A percentile compares a stretch with the other conserved stretches of the same genome.
These are phyloP conservation scores for Pontoporia blainvillei DNA, from an alignment of 2,113 vertebrate species.

Conservation along the genomic window DNA sequence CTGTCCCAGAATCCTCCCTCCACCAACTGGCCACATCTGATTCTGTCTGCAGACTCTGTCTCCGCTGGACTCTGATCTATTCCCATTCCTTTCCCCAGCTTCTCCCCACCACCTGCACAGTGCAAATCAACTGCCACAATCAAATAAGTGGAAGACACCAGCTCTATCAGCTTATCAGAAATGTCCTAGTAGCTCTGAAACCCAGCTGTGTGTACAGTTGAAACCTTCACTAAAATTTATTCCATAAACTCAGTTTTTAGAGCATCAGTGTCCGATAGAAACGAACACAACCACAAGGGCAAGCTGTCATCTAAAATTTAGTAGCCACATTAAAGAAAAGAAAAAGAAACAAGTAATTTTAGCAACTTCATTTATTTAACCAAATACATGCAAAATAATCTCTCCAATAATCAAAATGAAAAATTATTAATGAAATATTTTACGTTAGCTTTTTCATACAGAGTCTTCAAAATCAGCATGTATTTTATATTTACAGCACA, in stretches of 20 bases:
- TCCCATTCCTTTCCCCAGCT: not conserved
- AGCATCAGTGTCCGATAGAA: not conserved
- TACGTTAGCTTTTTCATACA: not conserved
- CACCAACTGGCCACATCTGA: not conserved
- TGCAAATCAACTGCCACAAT: not conserved
- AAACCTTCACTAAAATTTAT: not conserved
- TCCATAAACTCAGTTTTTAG: not conserved
- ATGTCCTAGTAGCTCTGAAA: not conserved
- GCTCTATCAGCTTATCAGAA: not conserved
- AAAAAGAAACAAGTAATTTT: not conserved
- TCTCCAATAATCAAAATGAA: not conserved
- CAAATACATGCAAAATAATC: not conserved
- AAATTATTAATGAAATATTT: not conserved
- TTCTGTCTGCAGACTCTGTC: not conserved
- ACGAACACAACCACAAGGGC: not conserved
- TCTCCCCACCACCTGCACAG: not conserved
- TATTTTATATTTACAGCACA: not conserved
- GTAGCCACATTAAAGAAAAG: not conserved
- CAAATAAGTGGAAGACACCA: not conserved
- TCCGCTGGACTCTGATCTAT: not conserved
- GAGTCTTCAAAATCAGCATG: not conserved
- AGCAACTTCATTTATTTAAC: not conserved
- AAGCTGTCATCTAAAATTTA: not conserved
- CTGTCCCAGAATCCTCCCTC: not conserved
- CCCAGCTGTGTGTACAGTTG: not conserved